Percentiles rank a stretch among this genome's conserved stretches.
Evolutionary conservation across 2,888 invertebrate genomes (phyloP).

Genomic region (Callinectes sapidus): DNA sequence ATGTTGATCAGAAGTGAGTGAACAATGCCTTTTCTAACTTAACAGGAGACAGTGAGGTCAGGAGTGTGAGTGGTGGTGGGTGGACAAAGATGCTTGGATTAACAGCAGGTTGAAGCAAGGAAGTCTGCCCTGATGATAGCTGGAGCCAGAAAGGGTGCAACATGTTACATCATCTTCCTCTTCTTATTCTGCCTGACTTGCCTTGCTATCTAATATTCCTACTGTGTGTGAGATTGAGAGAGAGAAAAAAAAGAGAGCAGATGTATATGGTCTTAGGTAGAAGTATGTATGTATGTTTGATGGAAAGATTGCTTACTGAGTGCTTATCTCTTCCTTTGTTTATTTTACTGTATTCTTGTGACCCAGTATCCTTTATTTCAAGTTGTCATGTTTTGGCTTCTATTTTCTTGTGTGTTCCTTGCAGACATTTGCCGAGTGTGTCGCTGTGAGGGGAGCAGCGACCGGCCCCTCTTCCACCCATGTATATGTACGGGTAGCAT

Average conservation of each 20-base stretch:
- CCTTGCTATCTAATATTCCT: too few species aligned
- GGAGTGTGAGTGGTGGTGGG: not conserved
- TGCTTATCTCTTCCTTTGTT: too few species aligned
- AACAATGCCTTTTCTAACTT: too few species aligned
- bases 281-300: too few species aligned
- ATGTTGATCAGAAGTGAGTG: too few species aligned
- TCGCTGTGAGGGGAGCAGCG: conserved; percentile 93
- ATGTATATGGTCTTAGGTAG: too few species aligned
- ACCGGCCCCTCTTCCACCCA: conserved; percentile 96
- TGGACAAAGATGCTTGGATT: not conserved
- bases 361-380: not conserved
- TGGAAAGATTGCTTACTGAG: too few species aligned
- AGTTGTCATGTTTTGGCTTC: not conserved
- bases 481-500: conserved; percentile 99
- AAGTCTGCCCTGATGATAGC: not conserved
- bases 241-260: too few species aligned
- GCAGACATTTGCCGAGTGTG: conserved; percentile 98
- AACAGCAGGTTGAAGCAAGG: not conserved
- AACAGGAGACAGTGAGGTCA: not conserved
- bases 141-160: not conserved
- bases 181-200: not conserved
- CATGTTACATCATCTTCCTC: not conserved
- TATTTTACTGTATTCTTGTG: not conserved
- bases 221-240: too few species aligned
- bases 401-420: conserved; percentile 40